Conservation (phyloP, 2,797 vertebrate genomes). For the Chelonia mydas region DNA sequence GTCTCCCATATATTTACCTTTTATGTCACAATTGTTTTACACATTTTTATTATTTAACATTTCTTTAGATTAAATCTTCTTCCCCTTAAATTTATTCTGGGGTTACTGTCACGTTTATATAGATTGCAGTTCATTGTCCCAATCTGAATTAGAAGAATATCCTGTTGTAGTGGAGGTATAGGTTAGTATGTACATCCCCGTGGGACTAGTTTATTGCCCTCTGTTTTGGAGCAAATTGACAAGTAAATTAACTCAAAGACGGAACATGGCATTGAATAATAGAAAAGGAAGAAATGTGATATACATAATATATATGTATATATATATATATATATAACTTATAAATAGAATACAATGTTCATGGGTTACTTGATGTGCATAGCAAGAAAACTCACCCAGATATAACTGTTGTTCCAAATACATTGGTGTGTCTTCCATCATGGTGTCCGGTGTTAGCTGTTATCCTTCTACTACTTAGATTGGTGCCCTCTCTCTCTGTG, state of each 20-base stretch:
- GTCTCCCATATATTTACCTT: not conserved
- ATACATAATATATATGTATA: not conserved
- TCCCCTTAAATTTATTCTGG: not conserved
- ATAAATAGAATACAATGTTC: not conserved
- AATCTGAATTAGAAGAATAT: not conserved
- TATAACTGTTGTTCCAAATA: not conserved
- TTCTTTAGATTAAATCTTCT: not conserved
- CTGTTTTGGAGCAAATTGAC: not conserved
- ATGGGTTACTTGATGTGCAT: not conserved
- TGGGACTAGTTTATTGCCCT: not conserved
- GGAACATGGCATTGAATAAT: not conserved
- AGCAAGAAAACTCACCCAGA: not conserved
- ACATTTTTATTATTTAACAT: not conserved
- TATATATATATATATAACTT: not conserved
- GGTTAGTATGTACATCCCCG: not conserved
- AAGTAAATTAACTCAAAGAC: not conserved
- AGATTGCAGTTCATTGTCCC: not conserved
- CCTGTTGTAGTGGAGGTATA: not conserved
- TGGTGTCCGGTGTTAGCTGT: not conserved
- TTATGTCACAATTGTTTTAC: not conserved
- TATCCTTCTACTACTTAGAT: not conserved
- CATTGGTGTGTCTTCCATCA: not conserved
- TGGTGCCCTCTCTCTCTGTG: not conserved
- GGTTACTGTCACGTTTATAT: not conserved
- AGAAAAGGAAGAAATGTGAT: not conserved